Evolutionary conservation across 2,113 vertebrate genomes (phyloP).

Genomic region (Chamaetylas fuelleborni): DNA sequence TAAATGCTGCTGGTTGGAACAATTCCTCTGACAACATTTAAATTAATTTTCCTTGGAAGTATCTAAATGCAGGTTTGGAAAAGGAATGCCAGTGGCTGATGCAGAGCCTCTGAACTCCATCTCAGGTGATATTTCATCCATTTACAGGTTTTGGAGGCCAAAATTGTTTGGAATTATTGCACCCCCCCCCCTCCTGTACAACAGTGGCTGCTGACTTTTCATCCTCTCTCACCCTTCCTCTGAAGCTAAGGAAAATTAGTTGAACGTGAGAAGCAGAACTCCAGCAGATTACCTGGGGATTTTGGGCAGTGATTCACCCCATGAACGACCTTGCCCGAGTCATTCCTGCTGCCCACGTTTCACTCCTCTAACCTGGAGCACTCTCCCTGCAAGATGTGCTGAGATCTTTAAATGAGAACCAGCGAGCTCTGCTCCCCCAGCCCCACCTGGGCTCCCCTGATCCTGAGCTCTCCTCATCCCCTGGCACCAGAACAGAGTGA

Average conservation of each 20-base stretch:
- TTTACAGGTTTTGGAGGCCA: neutral
- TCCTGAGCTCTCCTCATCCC: neutral
- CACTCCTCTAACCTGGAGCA: fast-evolving
- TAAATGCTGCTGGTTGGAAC: neutral
- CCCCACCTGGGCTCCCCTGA: neutral
- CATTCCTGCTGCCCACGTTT: neutral
- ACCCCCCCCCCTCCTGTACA: neutral
- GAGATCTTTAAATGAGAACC: fast-evolving
- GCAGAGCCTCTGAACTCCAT: neutral
- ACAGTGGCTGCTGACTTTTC: neutral
- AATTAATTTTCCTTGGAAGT: neutral
- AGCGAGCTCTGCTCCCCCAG: neutral
- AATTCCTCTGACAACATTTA: neutral
- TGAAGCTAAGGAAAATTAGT: neutral
- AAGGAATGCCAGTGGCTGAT: neutral
- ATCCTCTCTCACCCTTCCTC: neutral
- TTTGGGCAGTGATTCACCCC: neutral
- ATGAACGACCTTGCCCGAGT: fast-evolving
- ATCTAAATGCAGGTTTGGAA: neutral
- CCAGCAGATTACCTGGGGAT: neutral
- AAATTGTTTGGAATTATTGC: neutral
- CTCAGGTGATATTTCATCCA: neutral
- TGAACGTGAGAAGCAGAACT: neutral
- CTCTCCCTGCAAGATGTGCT: fast-evolving
- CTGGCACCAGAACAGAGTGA: neutral